Evolutionary conservation across 1,140 invertebrate species (phyloP).

Genomic region (Drosophila oshimai): DNA sequence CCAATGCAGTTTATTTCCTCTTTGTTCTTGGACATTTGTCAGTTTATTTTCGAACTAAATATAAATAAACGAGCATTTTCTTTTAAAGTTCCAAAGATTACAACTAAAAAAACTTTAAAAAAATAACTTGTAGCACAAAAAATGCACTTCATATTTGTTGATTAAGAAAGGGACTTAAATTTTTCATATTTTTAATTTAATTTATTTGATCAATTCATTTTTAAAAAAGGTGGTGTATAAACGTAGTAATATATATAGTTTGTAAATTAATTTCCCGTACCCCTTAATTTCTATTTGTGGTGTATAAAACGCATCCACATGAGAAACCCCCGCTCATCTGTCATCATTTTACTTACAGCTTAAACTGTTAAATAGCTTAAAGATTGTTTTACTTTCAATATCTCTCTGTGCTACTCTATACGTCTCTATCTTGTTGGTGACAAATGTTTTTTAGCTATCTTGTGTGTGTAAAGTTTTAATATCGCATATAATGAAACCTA

Average conservation of each 20-base stretch:
- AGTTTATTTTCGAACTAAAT: too few relatives aligned
- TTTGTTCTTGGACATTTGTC: too few relatives aligned
- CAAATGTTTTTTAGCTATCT: slow-evolving; percentile 58
- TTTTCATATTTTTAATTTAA: background rate
- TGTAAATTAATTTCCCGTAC: background rate
- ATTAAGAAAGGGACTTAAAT: too few relatives aligned
- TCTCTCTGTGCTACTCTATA: slow-evolving; percentile 42
- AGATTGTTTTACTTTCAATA: slow-evolving; percentile 42
- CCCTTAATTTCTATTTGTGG: background rate
- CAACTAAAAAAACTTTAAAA: too few relatives aligned
- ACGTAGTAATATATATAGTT: slow-evolving; percentile 1
- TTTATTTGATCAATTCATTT: background rate
- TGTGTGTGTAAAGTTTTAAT: slow-evolving; percentile 71
- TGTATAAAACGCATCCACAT: slow-evolving; percentile 15
- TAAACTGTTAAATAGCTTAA: slow-evolving; percentile 69
- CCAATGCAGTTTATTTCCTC: too few relatives aligned
- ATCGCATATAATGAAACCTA: slow-evolving; percentile 43
- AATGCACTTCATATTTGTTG: too few relatives aligned
- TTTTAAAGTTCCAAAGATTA: too few relatives aligned
- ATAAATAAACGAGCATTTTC: too few relatives aligned
- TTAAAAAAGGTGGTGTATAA: slow-evolving; percentile 6
- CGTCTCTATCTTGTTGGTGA: slow-evolving; percentile 40
- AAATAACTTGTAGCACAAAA: too few relatives aligned
- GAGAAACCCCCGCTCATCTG: background rate
- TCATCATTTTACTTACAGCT: slow-evolving; percentile 39